Evolutionary conservation across 1,140 invertebrate genomes (phyloP).

Genomic region (Aporrectodea caliginosa): DNA sequence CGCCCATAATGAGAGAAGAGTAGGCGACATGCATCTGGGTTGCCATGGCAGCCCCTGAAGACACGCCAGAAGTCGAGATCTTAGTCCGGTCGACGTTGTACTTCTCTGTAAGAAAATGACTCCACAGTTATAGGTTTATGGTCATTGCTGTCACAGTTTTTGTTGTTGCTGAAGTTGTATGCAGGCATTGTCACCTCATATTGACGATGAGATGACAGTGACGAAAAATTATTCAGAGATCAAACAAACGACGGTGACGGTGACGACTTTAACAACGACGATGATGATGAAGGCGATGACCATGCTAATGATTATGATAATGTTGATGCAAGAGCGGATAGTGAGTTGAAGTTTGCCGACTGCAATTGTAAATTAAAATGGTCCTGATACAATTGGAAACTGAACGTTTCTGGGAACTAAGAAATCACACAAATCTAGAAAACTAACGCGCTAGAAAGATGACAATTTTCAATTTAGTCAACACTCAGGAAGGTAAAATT

Average conservation of each 20-base stretch:
- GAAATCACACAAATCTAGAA: no score
- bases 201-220: not conserved
- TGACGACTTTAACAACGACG: not conserved
- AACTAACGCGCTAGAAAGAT: no score
- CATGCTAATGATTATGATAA: no score
- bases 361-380: no score
- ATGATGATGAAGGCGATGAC: not conserved
- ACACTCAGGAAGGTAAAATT: no score
- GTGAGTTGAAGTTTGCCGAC: no score
- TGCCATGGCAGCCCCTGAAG: constrained; percentile 54
- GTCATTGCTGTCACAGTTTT: not conserved
- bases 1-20: constrained; percentile 49
- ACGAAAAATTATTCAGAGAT: not conserved
- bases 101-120: not conserved
- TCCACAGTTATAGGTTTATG: not conserved
- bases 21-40: constrained; percentile 54
- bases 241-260: not conserved
- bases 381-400: no score
- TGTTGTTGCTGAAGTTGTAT: not conserved
- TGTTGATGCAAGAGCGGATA: no score
- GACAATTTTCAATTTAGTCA: no score
- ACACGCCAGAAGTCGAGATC: constrained; percentile 55
- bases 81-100: constrained; percentile 43
- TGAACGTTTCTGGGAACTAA: no score
- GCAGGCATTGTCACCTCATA: not conserved